Base-by-base conservation (phyloP, 2,113 vertebrate species). In the Struthidea cinerea region DNA sequence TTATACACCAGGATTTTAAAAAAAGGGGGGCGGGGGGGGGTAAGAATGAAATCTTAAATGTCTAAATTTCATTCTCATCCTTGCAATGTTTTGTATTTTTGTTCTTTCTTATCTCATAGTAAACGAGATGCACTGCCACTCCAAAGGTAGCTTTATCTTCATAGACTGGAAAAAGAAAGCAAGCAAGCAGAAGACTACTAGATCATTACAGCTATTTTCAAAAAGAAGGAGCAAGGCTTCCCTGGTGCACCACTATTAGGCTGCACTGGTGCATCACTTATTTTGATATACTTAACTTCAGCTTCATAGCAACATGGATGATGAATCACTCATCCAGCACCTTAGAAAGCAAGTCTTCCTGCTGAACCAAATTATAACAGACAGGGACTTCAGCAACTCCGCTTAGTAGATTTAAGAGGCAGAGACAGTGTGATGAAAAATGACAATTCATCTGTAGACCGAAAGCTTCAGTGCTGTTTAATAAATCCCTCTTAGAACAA, bases 11-110 rank as follows among this genome's bases (percentile, higher is more conserved):
- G 20, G 7, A 68, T 24, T 44, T 24, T 26, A 73, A 61, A 33
- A 12, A 37, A 21, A 57, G 30, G 47, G 39, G 22, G 10, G 18
- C 3, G 7, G 1, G 30, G 1, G 35, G 6, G 6, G 0, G 0
- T 13, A 50, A 75, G 14, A 82, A 76, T 28, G 13, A 83, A 87
- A 52, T 47, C 37, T 53, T 64, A 77, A 23, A 20, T 52, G 11
- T 33, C 19, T 18, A 65, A 47, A 20, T 65, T 26, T 78, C 21
- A 22, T 80, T 84, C 18, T 50, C 35, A 64, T 56, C 15, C 24
- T 65, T 82, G 16, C 8, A 73, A 44, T 42, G 28, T 35, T 85
- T 23, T 76, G 7, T 42, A 20, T 41, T 83, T 80, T 21, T 65
- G 5, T 49, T 64, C 14, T 77, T 89, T 81, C 55, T 47, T 53